A percentile compares a stretch with the other conserved stretches of the same genome.
phyloP scores from a whole-genome alignment of 2,113 vertebrate genomes.

The Puma concolor region DNA sequence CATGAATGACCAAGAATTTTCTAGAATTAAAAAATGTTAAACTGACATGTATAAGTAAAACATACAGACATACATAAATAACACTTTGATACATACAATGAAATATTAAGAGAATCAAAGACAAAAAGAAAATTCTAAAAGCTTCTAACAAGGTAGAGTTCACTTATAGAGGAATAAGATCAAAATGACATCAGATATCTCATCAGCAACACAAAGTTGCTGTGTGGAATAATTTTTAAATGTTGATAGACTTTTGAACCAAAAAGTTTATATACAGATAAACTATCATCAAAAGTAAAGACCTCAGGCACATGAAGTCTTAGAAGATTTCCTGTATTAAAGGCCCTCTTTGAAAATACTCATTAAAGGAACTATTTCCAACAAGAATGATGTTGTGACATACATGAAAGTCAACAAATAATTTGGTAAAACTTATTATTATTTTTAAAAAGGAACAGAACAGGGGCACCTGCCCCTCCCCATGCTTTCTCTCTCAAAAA shows the following conservation, averaged over 20 bases:
- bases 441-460: neutral
- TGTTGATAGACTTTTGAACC: neutral
- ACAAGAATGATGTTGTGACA: neutral
- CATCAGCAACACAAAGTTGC: neutral
- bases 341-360: neutral
- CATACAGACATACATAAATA: neutral
- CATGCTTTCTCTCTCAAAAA: too few species aligned
- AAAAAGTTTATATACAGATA: neutral
- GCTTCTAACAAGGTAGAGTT: neutral
- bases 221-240: neutral
- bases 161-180: neutral
- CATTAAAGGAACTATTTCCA: neutral
- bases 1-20: neutral
- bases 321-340: neutral
- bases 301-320: neutral
- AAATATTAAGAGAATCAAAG: neutral
- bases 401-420: neutral
- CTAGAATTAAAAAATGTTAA: neutral
- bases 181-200: neutral
- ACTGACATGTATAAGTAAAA: neutral
- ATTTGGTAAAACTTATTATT: neutral
- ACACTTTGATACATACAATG: neutral
- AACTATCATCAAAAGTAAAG: slow-evolving; percentile 3
- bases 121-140: neutral
- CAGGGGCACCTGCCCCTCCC: too few species aligned